A percentile compares a stretch with the other conserved stretches of the same genome.
These are phyloP conservation scores for Apostichopus japonicus DNA, from an alignment of 35 echinoderm and acorn worm species.

Conservation along the genomic window DNA sequence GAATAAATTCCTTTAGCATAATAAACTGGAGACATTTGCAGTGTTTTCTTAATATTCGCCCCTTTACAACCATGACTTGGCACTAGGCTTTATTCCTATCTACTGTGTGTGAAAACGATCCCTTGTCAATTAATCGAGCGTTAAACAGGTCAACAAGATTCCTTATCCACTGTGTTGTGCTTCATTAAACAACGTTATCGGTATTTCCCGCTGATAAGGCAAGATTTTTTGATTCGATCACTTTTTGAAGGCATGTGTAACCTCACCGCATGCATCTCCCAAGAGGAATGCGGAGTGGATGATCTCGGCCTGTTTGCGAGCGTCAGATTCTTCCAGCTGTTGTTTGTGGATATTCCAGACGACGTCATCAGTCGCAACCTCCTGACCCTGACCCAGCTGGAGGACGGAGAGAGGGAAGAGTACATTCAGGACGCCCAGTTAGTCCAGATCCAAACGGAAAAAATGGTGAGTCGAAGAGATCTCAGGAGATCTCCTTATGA, in stretches of 20 bases:
- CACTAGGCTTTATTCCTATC: no score
- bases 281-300: conserved; percentile 57
- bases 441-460: conserved; percentile 55
- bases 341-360: conserved; percentile 66
- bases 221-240: background rate
- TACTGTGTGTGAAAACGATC: no score
- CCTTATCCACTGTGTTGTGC: no score
- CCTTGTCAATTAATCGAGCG: no score
- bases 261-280: background rate
- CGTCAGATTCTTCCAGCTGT: conserved; percentile 69
- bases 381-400: conserved; percentile 66
- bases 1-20: no score
- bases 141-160: no score
- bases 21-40: no score
- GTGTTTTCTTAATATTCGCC: no score
- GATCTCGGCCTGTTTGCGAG: conserved; percentile 69
- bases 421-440: conserved; percentile 69
- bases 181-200: no score
- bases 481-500: no score
- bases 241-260: background rate
- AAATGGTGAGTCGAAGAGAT: conserved; percentile 32
- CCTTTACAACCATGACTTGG: no score
- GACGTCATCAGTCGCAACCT: conserved; percentile 75
- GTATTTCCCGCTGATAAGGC: no score
- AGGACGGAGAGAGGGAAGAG: conserved; percentile 61